Percentiles rank a stretch among this genome's conserved stretches.
Evolutionary conservation across 92 coral and sea anemone genomes (phyloP).

Genomic region (Scolanthus callimorphus): DNA sequence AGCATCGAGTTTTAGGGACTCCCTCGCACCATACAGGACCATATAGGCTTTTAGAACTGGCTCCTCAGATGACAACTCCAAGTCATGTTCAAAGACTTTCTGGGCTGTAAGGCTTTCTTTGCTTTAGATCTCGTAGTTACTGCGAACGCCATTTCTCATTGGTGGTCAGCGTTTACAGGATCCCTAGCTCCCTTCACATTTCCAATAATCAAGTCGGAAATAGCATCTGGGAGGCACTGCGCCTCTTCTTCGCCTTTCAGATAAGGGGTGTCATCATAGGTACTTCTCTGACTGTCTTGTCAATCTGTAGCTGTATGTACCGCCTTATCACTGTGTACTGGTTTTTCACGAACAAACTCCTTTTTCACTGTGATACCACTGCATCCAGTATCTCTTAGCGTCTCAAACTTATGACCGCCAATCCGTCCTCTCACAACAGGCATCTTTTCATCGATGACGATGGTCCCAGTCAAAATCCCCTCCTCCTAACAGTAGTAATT

Average conservation of each 20-base stretch:
- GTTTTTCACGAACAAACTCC: slow-evolving; percentile 24
- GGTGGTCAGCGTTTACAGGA: slow-evolving; percentile 28
- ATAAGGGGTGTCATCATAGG: slow-evolving; percentile 56
- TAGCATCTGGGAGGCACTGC: slow-evolving; percentile 37
- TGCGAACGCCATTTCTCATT: slow-evolving; percentile 20
- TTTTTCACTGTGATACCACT: slow-evolving; percentile 55
- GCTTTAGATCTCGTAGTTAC: slow-evolving; percentile 19
- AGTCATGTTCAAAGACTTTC: no score
- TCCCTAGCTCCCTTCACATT: slow-evolving; percentile 14
- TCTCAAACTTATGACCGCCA: slow-evolving; percentile 21
- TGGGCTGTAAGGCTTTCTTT: no score
- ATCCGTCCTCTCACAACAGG: slow-evolving; percentile 39
- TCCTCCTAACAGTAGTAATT: not conserved
- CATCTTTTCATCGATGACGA: no score
- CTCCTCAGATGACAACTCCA: no score
- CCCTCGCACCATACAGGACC: no score
- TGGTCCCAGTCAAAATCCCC: no score
- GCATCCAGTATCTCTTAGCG: slow-evolving; percentile 55
- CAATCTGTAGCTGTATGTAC: slow-evolving; percentile 51
- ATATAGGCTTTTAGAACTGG: no score
- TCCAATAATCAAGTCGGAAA: slow-evolving; percentile 29
- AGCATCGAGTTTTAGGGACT: no score
- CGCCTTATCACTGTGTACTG: no score
- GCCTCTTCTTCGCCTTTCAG: slow-evolving; percentile 47
- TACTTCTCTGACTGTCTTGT: slow-evolving; percentile 42